Percentiles rank a stretch among this genome's conserved stretches.
phyloP scores from a whole-genome alignment of 2,797 vertebrate species.

The Acrossocheilus fasciatus region DNA sequence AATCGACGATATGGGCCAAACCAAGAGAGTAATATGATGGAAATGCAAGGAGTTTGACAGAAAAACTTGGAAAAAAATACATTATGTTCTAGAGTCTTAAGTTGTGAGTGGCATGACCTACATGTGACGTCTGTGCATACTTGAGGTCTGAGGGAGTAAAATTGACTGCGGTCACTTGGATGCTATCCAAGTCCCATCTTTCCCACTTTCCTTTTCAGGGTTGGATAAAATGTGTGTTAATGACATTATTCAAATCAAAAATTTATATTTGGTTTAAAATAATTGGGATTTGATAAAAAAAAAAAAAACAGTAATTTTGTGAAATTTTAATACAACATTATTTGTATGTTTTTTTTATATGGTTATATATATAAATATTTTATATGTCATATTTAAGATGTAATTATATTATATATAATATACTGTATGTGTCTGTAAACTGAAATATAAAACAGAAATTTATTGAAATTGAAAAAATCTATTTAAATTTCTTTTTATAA shows the following conservation, averaged over 20 bases:
- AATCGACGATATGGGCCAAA: background rate
- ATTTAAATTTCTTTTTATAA: no score
- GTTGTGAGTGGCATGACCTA: background rate
- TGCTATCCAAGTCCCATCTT: background rate
- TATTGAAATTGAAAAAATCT: no score
- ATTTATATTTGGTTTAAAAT: background rate
- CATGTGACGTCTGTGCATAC: background rate
- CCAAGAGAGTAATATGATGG: constrained; percentile 9
- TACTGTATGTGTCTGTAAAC: no score
- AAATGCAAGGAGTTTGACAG: constrained; percentile 29
- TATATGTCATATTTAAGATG: no score
- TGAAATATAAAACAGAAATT: no score
- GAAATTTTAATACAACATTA: no score
- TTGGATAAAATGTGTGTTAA: background rate
- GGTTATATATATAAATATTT: no score
- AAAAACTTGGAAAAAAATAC: constrained; percentile 39
- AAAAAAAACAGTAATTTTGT: no score
- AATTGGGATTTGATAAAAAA: no score
- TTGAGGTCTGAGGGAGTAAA: background rate
- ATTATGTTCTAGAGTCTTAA: constrained; percentile 4
- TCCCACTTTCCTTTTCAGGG: background rate
- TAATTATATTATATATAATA: no score
- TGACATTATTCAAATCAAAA: background rate
- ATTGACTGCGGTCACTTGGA: background rate
- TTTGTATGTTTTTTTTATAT: no score